Evolutionary conservation across 2,113 vertebrate genomes (phyloP).

Genomic region (Channa argus): DNA sequence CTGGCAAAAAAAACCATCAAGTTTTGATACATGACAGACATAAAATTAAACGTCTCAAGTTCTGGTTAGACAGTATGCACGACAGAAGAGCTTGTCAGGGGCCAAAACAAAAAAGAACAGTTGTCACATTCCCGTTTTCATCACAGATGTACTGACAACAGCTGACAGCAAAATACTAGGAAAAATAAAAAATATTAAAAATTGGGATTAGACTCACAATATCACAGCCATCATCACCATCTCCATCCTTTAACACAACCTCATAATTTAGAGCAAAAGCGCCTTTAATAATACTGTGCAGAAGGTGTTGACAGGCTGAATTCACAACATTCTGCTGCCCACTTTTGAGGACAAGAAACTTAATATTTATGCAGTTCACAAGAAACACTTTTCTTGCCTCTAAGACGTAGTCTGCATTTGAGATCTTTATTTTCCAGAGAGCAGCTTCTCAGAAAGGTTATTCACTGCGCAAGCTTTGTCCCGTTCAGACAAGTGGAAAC

Average conservation of each 20-base stretch:
- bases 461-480: constrained; percentile 40
- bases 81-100: constrained; percentile 30
- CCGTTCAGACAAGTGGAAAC: constrained; percentile 29
- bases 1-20: constrained; percentile 12
- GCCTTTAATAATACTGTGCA: constrained; percentile 28
- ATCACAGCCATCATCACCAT: constrained; percentile 28
- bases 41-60: constrained; percentile 39
- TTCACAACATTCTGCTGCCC: constrained; percentile 22
- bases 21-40: constrained; percentile 23
- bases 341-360: constrained; percentile 18
- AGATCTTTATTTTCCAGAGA: constrained; percentile 20
- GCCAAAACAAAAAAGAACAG: constrained; percentile 40
- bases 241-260: constrained; percentile 11
- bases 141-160: constrained; percentile 28
- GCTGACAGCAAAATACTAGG: constrained; percentile 32
- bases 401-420: constrained; percentile 12
- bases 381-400: constrained; percentile 1
- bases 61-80: constrained; percentile 24
- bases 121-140: constrained; percentile 39
- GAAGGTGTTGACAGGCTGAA: constrained; percentile 23
- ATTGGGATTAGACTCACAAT: constrained; percentile 28
- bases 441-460: constrained; percentile 26
- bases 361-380: constrained; percentile 33
- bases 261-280: constrained; percentile 22
- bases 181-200: constrained; percentile 10